Conservation (phyloP, 2,113 vertebrate species). For the Malaclemys terrapin region DNA sequence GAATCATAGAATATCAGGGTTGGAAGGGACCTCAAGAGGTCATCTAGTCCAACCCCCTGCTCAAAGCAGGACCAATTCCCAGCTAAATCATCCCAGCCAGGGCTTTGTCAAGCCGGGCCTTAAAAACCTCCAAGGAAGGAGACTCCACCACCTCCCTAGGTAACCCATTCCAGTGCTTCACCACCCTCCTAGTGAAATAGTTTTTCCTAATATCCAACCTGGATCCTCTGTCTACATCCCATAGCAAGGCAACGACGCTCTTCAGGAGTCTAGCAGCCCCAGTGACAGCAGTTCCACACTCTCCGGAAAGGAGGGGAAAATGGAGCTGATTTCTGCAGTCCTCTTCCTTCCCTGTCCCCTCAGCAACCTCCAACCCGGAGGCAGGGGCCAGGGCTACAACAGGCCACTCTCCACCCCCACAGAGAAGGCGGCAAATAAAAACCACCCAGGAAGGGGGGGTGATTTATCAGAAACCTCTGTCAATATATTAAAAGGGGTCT, state of each 20-base stretch:
- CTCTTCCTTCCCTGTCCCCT: neutral
- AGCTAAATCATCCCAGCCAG: too few relatives aligned
- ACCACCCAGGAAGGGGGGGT: neutral
- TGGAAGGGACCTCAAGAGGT: too few relatives aligned
- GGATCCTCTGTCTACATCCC: neutral
- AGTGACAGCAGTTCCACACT: neutral
- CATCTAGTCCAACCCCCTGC: too few relatives aligned
- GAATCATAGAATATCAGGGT: too few relatives aligned
- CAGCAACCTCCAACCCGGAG: neutral
- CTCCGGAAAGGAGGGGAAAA: neutral
- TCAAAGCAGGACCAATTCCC: too few relatives aligned
- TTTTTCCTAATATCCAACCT: too few relatives aligned
- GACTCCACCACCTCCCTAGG: too few relatives aligned
- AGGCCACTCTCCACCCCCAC: neutral
- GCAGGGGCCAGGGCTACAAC: neutral
- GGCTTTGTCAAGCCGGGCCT: too few relatives aligned
- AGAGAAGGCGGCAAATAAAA: neutral
- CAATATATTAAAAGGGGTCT: neutral
- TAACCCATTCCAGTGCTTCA: too few relatives aligned
- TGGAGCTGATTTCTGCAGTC: neutral
- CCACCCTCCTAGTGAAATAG: too few relatives aligned
- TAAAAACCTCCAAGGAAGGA: too few relatives aligned
- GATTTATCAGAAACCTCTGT: neutral
- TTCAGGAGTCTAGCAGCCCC: neutral
- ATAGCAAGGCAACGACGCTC: conserved; percentile 46